Evolutionary conservation across 2,888 invertebrate species (phyloP).

Genomic region (Exephanes ischioxanthus): DNA sequence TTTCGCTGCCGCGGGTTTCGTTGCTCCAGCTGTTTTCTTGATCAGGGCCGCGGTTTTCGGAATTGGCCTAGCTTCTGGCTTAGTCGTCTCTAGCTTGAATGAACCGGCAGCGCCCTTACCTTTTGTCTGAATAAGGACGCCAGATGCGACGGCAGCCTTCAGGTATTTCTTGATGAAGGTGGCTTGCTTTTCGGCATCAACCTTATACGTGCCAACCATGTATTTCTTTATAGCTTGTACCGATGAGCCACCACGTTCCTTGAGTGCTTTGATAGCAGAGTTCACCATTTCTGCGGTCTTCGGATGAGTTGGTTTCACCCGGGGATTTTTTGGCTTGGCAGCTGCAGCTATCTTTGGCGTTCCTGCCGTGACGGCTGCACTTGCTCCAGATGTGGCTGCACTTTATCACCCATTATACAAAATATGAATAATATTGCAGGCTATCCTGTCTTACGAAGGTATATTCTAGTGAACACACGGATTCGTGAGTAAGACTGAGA

Average conservation of each 20-base stretch:
- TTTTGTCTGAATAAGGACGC: slow-evolving; percentile 85
- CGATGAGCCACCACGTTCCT: slow-evolving; percentile 87
- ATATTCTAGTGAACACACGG: neutral
- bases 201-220: slow-evolving; percentile 87
- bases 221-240: slow-evolving; percentile 88
- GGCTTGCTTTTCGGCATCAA: slow-evolving; percentile 86
- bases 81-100: slow-evolving; percentile 81
- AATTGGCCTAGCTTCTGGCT: slow-evolving; percentile 54
- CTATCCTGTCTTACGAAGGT: neutral
- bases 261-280: slow-evolving; percentile 85
- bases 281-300: slow-evolving; percentile 86
- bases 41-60: slow-evolving; percentile 31
- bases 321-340: slow-evolving; percentile 76
- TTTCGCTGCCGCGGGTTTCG: slow-evolving; percentile 53
- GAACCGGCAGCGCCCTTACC: slow-evolving; percentile 86
- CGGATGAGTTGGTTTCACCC: slow-evolving; percentile 85
- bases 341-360: too few species aligned
- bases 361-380: slow-evolving; percentile 6
- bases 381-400: slow-evolving; percentile 40
- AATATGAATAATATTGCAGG: neutral
- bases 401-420: slow-evolving; percentile 40
- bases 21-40: slow-evolving; percentile 53
- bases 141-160: slow-evolving; percentile 86
- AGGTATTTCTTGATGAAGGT: slow-evolving; percentile 87
- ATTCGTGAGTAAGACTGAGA: neutral